Base-by-base conservation (phyloP, 2,113 vertebrate genomes). In the Thamnophis sirtalis region DNA sequence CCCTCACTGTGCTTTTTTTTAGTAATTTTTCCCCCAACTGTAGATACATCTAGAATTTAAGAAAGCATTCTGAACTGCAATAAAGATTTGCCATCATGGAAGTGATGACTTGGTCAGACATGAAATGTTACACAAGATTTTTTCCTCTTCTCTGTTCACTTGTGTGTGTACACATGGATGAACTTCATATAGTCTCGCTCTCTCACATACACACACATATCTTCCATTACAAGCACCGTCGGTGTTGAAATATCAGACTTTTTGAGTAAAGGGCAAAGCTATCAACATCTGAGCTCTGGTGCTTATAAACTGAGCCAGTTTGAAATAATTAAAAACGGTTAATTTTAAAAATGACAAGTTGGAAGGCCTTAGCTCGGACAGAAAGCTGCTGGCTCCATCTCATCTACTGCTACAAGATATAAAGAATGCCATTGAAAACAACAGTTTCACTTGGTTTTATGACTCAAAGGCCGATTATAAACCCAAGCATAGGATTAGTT, bases 341-440 rank as follows among this genome's bases (percentile, higher is more conserved):
- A 17, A 33, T 33, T 33, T 73, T 3, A 17, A 73, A 73, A 73
- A 73, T 7, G n/a, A 73, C n/a, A 73, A 73, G 13, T 73, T 73
- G n/a, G 63, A 73, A 13, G 28, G 28, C n/a, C 63, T 68, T 68
- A 33, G 5, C n/a, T 33, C 11, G 1, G 63, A 17, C n/a, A 68
- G 63, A 68, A 17, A 2, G 5, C 4, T 38, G 9, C 48, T 2
- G 0, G 6, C 24, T 60, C 38, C 24, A 73, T 13, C 56, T 43
- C 5, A 51, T 56, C 9, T 88, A 28, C 15, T 58, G 17, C 53
- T 38, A 50, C 87, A 92, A 9, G 21, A 49, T 50, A 90, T 84
- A 84, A 60, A 0, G 0, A 96, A 94, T 2, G 0, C 60, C 91
- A 91, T 93, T 94, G 94, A 94, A 95, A 93, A 94, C 93, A 93